Evolutionary conservation across 2,888 invertebrate genomes (phyloP).

Genomic region (Celastrina argiolus): DNA sequence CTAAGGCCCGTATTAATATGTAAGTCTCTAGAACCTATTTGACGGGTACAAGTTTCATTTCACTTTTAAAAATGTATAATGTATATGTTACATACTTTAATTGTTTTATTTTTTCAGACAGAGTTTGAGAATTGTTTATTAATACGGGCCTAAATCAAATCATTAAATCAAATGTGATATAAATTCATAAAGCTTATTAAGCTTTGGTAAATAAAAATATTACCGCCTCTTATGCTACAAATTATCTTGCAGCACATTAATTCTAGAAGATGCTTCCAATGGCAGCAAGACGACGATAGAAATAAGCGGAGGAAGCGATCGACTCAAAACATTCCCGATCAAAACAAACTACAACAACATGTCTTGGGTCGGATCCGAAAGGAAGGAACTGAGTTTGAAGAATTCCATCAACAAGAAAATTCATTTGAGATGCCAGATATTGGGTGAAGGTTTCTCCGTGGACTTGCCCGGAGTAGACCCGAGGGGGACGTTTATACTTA

Average conservation of each 20-base stretch:
- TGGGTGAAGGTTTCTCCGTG: conserved; percentile 62
- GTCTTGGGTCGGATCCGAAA: conserved; percentile 58
- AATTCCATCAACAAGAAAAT: conserved; percentile 56
- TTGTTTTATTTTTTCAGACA: too few relatives aligned
- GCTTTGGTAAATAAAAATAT: too few relatives aligned
- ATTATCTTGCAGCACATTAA: conserved; percentile 47
- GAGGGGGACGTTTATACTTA: conserved; percentile 49
- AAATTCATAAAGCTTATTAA: too few relatives aligned
- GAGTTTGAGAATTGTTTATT: too few relatives aligned
- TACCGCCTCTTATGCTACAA: background rate
- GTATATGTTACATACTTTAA: too few relatives aligned
- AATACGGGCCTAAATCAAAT: too few relatives aligned
- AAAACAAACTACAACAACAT: conserved; percentile 55
- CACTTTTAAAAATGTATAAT: too few relatives aligned
- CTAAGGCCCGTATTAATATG: too few relatives aligned
- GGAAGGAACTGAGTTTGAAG: conserved; percentile 63
- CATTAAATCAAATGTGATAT: too few relatives aligned
- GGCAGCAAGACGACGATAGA: conserved; percentile 47
- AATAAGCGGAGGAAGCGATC: conserved; percentile 50
- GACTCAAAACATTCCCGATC: conserved; percentile 55
- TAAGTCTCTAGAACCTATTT: too few relatives aligned
- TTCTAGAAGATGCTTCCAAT: conserved; percentile 54
- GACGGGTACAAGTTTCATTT: too few relatives aligned
- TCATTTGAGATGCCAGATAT: conserved; percentile 55
- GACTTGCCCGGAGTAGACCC: conserved; percentile 55